Evolutionary conservation across 2,113 vertebrate genomes (phyloP).

Genomic region (Siniperca chuatsi): DNA sequence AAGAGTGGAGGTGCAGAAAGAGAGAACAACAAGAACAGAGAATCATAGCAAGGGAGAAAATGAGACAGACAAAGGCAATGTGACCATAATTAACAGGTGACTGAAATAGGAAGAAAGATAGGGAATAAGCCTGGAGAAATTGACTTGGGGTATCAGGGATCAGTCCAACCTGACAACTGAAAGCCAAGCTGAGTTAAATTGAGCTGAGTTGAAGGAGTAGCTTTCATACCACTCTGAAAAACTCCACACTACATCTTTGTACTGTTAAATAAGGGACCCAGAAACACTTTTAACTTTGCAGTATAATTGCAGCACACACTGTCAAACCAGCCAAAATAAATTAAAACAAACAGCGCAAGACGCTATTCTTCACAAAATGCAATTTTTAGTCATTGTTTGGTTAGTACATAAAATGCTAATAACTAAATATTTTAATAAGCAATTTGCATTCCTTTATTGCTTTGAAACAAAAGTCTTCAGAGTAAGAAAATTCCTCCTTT

Average conservation of each 20-base stretch:
- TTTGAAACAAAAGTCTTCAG: too few species aligned
- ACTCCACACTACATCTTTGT: neutral
- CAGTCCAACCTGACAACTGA: neutral
- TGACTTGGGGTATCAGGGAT: neutral
- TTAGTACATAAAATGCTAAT: too few species aligned
- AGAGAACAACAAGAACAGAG: neutral
- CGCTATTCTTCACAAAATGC: neutral
- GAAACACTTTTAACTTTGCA: neutral
- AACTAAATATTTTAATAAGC: too few species aligned
- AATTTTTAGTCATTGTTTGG: too few species aligned
- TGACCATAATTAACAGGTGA: neutral
- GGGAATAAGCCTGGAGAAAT: neutral
- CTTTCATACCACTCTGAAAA: neutral
- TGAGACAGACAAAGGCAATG: neutral
- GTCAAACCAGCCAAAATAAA: neutral
- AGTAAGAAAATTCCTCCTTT: neutral
- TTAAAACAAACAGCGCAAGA: neutral
- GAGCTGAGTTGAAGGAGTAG: neutral
- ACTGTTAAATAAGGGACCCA: neutral
- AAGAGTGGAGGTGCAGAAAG: neutral
- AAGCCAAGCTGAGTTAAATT: neutral
- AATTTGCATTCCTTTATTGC: too few species aligned
- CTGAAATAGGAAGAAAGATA: neutral
- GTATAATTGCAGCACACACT: neutral
- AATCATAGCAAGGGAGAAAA: neutral